Percentiles rank a stretch among this genome's conserved stretches.
Evolutionary conservation across 2,888 invertebrate species (phyloP).

Genomic region (Heliothis peltigera): DNA sequence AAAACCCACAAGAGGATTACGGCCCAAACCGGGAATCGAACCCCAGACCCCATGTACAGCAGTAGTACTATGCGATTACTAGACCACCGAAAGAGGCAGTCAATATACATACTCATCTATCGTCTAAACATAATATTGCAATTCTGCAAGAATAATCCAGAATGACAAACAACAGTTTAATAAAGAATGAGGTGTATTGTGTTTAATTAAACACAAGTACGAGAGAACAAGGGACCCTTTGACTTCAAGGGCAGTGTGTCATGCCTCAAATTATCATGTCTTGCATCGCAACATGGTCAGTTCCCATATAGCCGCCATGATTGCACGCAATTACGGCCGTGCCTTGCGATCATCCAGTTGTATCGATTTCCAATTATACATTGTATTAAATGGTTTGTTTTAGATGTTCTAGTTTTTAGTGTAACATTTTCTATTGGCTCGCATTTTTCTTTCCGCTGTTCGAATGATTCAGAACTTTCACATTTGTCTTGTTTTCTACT

Average conservation of each 20-base stretch:
- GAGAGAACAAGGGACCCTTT: conserved; percentile 54
- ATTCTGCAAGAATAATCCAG: background rate
- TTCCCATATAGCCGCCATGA: conserved; percentile 58
- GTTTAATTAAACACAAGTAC: conserved; percentile 52
- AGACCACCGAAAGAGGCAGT: too few species aligned
- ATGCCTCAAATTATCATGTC: conserved; percentile 55
- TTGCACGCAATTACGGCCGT: conserved; percentile 48
- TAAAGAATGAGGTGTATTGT: conserved; percentile 24
- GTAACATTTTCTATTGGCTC: conserved; percentile 26
- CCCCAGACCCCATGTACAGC: too few species aligned
- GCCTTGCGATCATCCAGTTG: conserved; percentile 41
- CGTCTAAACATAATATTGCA: background rate
- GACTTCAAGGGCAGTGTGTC: conserved; percentile 64
- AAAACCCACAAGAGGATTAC: too few species aligned
- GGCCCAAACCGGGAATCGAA: too few species aligned
- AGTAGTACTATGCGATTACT: too few species aligned
- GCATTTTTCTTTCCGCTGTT: conserved; percentile 21
- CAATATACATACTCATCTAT: too few species aligned
- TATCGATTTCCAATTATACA: conserved; percentile 56
- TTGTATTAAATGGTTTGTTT: conserved; percentile 45
- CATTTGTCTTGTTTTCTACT: conserved; percentile 21
- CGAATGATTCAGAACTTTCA: conserved; percentile 31
- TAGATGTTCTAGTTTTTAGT: conserved; percentile 35
- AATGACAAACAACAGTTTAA: conserved; percentile 14
- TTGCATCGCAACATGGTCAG: conserved; percentile 41